A percentile compares a stretch with the other conserved stretches of the same genome.
Evolutionary conservation across 2,888 invertebrate genomes (phyloP).

Genomic region (Phorcus lineatus): DNA sequence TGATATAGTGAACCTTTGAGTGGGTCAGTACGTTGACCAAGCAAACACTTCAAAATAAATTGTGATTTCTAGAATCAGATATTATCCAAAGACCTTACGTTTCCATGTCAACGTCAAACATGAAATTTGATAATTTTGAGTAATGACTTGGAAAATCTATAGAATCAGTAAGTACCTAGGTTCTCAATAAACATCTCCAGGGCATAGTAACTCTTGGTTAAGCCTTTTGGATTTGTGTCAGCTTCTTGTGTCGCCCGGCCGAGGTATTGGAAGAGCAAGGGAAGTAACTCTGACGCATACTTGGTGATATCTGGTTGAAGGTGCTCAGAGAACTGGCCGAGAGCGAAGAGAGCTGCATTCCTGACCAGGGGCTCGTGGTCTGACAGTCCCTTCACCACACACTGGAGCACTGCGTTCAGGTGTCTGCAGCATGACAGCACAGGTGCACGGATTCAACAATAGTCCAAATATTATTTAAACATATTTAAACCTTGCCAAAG

Average conservation of each 20-base stretch:
- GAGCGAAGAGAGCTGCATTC: constrained; percentile 86
- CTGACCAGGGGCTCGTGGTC: constrained; percentile 82
- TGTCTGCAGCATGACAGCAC: constrained; percentile 72
- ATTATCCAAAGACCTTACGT: no score
- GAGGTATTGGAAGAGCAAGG: constrained; percentile 84
- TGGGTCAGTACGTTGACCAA: no score
- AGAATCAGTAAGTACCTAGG: constrained; percentile 73
- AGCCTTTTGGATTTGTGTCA: constrained; percentile 78
- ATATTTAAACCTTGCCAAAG: no score
- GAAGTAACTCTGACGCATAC: constrained; percentile 83
- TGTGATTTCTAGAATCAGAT: no score
- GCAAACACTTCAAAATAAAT: no score
- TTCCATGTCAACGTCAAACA: neutral
- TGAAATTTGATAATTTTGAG: neutral
- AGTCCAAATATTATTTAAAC: no score
- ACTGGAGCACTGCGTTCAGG: constrained; percentile 82
- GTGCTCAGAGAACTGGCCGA: constrained; percentile 88
- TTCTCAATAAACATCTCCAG: constrained; percentile 88
- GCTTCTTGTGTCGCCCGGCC: constrained; percentile 61
- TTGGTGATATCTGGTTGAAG: constrained; percentile 87
- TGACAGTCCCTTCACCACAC: constrained; percentile 83
- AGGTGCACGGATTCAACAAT: no score
- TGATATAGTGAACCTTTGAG: no score
- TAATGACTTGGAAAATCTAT: neutral
- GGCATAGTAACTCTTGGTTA: constrained; percentile 86